Evolutionary conservation across 2,797 vertebrate species (phyloP), one percentile per base, ranked within the genome.

Genomic region (Sebastes trivittatus): DNA sequence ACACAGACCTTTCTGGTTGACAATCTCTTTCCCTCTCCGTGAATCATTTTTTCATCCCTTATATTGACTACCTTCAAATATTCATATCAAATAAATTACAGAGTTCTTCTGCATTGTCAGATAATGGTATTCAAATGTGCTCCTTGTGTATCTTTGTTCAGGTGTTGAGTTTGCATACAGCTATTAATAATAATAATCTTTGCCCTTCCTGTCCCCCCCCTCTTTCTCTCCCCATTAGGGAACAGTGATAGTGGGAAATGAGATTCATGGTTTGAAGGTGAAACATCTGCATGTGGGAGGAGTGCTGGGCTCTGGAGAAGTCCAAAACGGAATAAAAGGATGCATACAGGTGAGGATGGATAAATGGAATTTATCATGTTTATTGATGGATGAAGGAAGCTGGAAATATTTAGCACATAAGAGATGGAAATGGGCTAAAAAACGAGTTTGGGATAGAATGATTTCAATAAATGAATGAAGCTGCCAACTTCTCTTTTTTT

Each of bases 281-380:
- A 99, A 99, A 93, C 97, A 97, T 81, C 96, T 99, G 80, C 97
- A 98, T 1, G 96, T 99, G 68, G 98, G 98, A 70, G 98, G 98
- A 85, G 95, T 98, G 86, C 92, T 97, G 77, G 96, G 95, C 52
- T 94, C 97, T 13, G 97, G 97, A 82, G 96, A 98, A 85, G 96
- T 97, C 82, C 97, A 97, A 92, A 97, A 95, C 2, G 98, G 98
- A 49, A 97, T 99, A 87, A 95, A 93, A 86, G 98, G 98, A 87
- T 99, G 98, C 89, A 97, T 99, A 92, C 98, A 99, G 97, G 98
- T 98, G 84, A 95, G 92, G 65, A 63, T 23, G 32, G 69, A 70
- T 42, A 11, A 30, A 16, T 0, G 11, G 11, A 20, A 25, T 75
- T n/a, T 38, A 52, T 38, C 13, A 59, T 75, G 6, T 74, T 75